Base-by-base conservation (phyloP, 2,797 vertebrate species). In the Falco naumanni region DNA sequence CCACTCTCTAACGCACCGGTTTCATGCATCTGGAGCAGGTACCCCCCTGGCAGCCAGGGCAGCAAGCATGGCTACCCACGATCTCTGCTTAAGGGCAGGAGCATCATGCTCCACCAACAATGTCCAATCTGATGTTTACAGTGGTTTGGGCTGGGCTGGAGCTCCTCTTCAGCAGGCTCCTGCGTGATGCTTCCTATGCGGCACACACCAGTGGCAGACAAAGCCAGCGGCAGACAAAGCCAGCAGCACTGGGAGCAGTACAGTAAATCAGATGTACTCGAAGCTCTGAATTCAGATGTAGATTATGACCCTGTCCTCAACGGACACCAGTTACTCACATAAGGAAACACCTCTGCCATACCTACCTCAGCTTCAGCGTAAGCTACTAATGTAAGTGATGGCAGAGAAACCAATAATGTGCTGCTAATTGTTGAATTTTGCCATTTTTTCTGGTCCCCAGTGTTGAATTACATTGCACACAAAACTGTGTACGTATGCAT, bases 131-230 rank as follows among this genome's bases (percentile, higher is more conserved):
- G 60, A 21, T 24, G 17, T 39, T 64, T 8, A 5, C 48, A 9
- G 2, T 22, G 18, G 3, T 50, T 39, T 10, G 69, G n/a, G 56
- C 39, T 48, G 53, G 13, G 61, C 4, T 28, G 31, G 39, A 81
- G 45, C 45, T 47, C 43, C 59, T 41, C 10, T 17, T 28, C 64
- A 69, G 51, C 53, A 17, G 13, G 43, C 17, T 54, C 26, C 18
- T 0, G 0, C 8, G 13, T 1, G 4, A 5, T 6, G 34, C 56
- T 66, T 53, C 50, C 24, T 34, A 31, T 28, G 26, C 47, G 50
- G 25, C 72, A 9, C 47, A 6, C 2, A 1, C 2, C 22, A 28
- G 57, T 1, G 1, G 68, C 64, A 53, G 69, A 48, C 31, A 16
- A 19, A 39, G 18, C 34, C 66, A 70, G 26, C 2, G 1, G 37